Percentiles rank a stretch among this genome's conserved stretches.
phyloP scores from a whole-genome alignment of 2,797 vertebrate genomes.

The Percopsis omiscomaycus region DNA sequence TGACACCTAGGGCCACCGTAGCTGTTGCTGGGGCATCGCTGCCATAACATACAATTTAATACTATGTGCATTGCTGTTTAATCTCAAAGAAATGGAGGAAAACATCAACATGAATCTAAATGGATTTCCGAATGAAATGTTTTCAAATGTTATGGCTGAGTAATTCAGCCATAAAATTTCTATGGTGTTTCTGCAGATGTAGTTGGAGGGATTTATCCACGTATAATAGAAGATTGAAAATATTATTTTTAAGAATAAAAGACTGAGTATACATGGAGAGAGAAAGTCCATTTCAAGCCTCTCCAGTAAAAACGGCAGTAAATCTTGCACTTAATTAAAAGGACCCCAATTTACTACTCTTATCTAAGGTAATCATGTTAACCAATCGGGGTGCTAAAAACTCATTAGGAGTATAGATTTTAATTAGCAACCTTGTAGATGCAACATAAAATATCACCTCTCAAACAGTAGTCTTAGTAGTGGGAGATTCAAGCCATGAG shows the following conservation, averaged over 20 bases:
- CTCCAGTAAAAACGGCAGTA: conserved; percentile 56
- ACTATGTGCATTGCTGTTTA: conserved; percentile 35
- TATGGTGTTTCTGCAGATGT: not conserved
- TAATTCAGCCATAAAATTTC: not conserved
- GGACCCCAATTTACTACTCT: conserved; percentile 74
- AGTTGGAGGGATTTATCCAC: not conserved
- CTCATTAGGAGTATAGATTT: conserved; percentile 81
- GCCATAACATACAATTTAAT: conserved; percentile 45
- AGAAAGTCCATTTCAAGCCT: conserved; percentile 49
- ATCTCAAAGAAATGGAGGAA: conserved; percentile 36
- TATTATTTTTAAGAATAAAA: too few relatives aligned
- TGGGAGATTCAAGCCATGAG: conserved; percentile 37
- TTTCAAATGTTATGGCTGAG: too few relatives aligned
- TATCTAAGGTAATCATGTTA: conserved; percentile 81
- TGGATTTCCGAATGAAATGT: too few relatives aligned
- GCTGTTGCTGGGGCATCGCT: conserved; percentile 20
- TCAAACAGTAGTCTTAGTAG: conserved; percentile 48
- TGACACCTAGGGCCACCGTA: conserved; percentile 34
- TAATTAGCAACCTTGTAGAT: conserved; percentile 75
- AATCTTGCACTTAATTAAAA: conserved; percentile 81
- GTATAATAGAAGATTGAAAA: conserved; percentile 10
- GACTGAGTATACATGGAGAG: conserved; percentile 9
- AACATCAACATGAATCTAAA: not conserved
- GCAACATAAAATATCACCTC: conserved; percentile 65
- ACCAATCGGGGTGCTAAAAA: conserved; percentile 75